A percentile compares a stretch with the other conserved stretches of the same genome.
phyloP scores from a whole-genome alignment of 2,113 vertebrate species.

The Hipposideros armiger region DNA sequence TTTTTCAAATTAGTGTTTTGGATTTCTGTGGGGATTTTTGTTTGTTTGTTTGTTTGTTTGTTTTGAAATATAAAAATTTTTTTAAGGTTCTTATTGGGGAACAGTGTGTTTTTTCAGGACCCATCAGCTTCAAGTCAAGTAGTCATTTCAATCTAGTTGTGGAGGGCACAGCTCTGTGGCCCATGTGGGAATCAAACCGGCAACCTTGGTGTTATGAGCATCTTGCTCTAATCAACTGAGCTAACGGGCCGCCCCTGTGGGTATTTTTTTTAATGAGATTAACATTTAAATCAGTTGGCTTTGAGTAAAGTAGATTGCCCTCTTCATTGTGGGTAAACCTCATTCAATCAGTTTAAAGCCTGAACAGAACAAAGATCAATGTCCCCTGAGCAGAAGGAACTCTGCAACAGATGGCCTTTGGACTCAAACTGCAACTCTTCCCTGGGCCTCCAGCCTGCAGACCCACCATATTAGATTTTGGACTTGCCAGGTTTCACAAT shows the following conservation, averaged over 20 bases:
- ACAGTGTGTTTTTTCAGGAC: too few relatives aligned
- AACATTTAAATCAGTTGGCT: not conserved
- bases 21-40: not conserved
- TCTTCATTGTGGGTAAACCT: not conserved
- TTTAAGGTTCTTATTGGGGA: too few relatives aligned
- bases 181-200: too few relatives aligned
- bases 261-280: not conserved
- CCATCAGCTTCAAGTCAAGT: too few relatives aligned
- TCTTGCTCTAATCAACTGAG: too few relatives aligned
- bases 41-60: too few relatives aligned
- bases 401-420: not conserved
- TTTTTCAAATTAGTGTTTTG: too few relatives aligned
- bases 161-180: too few relatives aligned
- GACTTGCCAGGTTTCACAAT: not conserved
- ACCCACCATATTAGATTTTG: not conserved
- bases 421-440: not conserved
- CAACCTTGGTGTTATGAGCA: too few relatives aligned
- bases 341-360: not conserved
- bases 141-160: too few relatives aligned
- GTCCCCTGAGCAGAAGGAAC: not conserved
- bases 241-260: too few relatives aligned
- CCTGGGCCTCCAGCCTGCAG: not conserved
- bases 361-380: not conserved
- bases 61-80: too few relatives aligned
- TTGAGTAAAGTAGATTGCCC: not conserved